These are phyloP conservation scores for Agriopis leucophaearia DNA, from an alignment of 2,888 invertebrate species.

Conservation along the genomic window DNA sequence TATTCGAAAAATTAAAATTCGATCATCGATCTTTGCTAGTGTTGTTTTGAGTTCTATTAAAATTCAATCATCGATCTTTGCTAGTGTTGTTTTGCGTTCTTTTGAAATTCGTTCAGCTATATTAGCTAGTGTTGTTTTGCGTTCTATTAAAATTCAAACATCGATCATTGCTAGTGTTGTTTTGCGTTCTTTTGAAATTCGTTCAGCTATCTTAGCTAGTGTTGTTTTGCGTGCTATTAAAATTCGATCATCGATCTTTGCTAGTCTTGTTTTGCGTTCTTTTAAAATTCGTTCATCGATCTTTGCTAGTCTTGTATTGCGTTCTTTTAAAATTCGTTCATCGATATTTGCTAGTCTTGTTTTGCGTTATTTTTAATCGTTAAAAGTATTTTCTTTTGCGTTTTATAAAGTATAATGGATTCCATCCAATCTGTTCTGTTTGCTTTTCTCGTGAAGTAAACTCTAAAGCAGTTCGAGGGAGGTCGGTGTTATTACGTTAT, in stretches of 20 bases:
- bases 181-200: no score
- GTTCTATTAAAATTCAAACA: slow-evolving; percentile 36
- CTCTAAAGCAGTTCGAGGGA: slow-evolving; percentile 46
- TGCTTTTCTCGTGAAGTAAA: slow-evolving; percentile 45
- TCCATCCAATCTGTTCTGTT: slow-evolving; percentile 62
- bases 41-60: slow-evolving; percentile 31
- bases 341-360: no score
- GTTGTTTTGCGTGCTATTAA: slow-evolving; percentile 23
- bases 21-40: slow-evolving; percentile 29
- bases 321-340: no score
- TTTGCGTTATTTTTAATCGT: slow-evolving; percentile 43
- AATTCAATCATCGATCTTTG: slow-evolving; percentile 34
- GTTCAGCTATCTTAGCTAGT: no score
- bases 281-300: no score
- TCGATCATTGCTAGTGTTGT: slow-evolving; percentile 33
- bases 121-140: no score
- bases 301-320: no score
- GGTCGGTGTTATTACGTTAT: slow-evolving; percentile 61
- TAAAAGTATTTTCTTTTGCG: slow-evolving; percentile 55
- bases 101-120: slow-evolving; percentile 36
- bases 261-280: no score
- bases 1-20: slow-evolving; percentile 41
- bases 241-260: no score
- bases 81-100: no score
- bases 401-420: slow-evolving; percentile 48